phyloP scores from a whole-genome alignment of 1,140 invertebrate genomes.

The Drosophila bipectinata region DNA sequence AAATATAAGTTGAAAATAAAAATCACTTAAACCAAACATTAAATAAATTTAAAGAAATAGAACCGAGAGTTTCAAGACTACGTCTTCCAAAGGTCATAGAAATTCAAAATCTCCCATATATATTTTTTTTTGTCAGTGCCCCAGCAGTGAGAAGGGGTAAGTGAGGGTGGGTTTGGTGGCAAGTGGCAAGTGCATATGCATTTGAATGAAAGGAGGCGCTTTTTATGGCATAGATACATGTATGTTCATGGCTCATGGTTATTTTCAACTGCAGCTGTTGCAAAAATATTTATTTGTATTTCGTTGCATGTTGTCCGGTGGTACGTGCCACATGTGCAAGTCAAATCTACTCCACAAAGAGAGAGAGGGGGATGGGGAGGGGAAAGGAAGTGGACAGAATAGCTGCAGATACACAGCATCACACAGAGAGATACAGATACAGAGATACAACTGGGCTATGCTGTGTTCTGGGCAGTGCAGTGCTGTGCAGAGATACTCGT shows the following conservation, averaged over 20 bases:
- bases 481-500: background rate
- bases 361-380: background rate
- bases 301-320: constrained; percentile 57
- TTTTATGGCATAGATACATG: constrained; percentile 63
- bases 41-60: too few relatives aligned
- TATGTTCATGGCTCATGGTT: constrained; percentile 19
- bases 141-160: background rate
- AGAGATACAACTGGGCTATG: background rate
- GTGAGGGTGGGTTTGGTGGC: constrained; percentile 3
- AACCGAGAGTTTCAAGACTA: too few relatives aligned
- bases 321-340: constrained; percentile 72
- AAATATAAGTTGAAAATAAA: too few relatives aligned
- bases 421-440: background rate
- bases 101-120: background rate
- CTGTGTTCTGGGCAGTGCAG: too few relatives aligned
- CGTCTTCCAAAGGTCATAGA: background rate
- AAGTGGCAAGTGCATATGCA: constrained; percentile 38
- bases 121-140: background rate
- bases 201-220: constrained; percentile 69
- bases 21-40: too few relatives aligned
- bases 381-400: too few relatives aligned
- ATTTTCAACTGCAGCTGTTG: constrained; percentile 80
- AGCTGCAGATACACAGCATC: constrained; percentile 2
- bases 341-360: constrained; percentile 27
- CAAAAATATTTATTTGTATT: constrained; percentile 79